phyloP scores from a whole-genome alignment of 2,888 invertebrate genomes.

The Amblyteles armatorius region DNA sequence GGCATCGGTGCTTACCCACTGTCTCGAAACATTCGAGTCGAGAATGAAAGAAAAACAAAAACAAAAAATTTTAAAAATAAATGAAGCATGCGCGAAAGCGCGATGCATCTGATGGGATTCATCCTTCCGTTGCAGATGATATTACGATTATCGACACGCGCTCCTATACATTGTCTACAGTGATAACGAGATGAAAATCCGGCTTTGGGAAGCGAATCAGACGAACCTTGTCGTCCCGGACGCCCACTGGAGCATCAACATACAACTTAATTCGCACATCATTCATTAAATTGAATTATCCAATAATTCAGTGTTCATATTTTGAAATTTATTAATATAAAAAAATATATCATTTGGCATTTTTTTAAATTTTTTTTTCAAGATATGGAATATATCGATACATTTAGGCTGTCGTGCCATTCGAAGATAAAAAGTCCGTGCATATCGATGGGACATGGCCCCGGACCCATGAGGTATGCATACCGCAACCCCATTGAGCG shows the following conservation, averaged over 20 bases:
- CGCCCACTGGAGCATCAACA: conserved; percentile 35
- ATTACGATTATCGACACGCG: conserved; percentile 6
- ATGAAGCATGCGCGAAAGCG: background rate
- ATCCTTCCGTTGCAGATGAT: background rate
- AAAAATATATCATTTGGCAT: background rate
- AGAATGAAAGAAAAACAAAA: too few relatives aligned
- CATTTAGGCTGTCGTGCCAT: too few relatives aligned
- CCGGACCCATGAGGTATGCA: conserved; percentile 13
- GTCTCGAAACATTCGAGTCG: conserved; percentile 2
- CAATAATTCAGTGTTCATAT: background rate
- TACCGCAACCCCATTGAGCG: conserved; percentile 26
- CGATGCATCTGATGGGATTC: background rate
- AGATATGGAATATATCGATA: too few relatives aligned
- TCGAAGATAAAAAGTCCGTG: too few relatives aligned
- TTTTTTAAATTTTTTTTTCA: too few relatives aligned
- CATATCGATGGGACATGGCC: conserved; percentile 28
- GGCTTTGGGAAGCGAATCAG: conserved; percentile 51
- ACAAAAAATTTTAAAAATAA: background rate
- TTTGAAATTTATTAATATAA: too few relatives aligned
- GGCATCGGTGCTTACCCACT: conserved; percentile 31
- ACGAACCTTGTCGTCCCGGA: conserved; percentile 5
- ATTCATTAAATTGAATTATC: too few relatives aligned
- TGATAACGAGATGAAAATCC: conserved; percentile 44
- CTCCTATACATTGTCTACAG: background rate
- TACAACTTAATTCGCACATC: conserved; percentile 25